Conservation (phyloP, 2,888 invertebrate genomes). For the Dexiosoma caninum region DNA sequence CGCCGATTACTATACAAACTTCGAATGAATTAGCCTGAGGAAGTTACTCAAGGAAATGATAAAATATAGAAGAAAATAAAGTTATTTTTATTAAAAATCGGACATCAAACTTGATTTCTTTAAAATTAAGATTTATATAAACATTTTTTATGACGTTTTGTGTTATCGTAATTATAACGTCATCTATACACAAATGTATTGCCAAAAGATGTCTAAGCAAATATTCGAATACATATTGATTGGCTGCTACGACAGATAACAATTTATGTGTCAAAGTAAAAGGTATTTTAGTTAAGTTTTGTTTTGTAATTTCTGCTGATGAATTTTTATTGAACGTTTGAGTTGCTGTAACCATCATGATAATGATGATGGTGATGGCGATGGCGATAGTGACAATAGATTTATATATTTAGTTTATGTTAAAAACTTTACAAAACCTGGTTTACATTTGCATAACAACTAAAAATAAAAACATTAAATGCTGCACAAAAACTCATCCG, state of each 20-base stretch:
- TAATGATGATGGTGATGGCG: not conserved
- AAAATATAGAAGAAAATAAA: too few relatives aligned
- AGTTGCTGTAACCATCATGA: slow-evolving; percentile 16
- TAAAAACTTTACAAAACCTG: not conserved
- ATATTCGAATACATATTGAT: not conserved
- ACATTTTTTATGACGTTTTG: too few relatives aligned
- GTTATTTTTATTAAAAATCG: too few relatives aligned
- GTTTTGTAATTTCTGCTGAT: slow-evolving; percentile 7
- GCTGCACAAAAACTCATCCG: not conserved
- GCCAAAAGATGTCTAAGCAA: too few relatives aligned
- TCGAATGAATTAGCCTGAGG: too few relatives aligned
- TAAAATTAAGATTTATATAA: too few relatives aligned
- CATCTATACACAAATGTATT: too few relatives aligned
- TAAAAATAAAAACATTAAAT: not conserved
- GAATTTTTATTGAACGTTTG: slow-evolving; percentile 21
- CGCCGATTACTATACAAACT: too few relatives aligned
- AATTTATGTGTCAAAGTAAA: slow-evolving; percentile 26
- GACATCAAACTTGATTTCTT: too few relatives aligned
- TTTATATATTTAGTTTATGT: not conserved
- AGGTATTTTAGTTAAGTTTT: not conserved
- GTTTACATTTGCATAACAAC: slow-evolving; percentile 16
- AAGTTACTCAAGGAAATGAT: too few relatives aligned
- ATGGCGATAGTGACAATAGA: slow-evolving; percentile 28
- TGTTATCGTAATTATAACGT: too few relatives aligned
- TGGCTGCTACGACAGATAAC: not conserved